A percentile compares a stretch with the other conserved stretches of the same genome.
Evolutionary conservation across 92 coral and sea anemone genomes (phyloP).

Genomic region (Epizoanthus scotinus): DNA sequence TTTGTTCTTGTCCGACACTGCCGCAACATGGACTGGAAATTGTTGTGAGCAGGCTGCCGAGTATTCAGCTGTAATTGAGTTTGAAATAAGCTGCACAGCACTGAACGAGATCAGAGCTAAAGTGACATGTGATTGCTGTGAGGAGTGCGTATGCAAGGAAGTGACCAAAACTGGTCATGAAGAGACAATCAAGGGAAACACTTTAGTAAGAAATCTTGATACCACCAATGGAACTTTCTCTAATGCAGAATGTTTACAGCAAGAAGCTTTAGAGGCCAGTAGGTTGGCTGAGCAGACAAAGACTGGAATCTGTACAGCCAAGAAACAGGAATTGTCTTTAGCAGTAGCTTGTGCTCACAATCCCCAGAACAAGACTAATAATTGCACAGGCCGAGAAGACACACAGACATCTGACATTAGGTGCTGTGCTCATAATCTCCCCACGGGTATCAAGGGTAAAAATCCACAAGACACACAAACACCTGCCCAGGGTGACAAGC

Average conservation of each 20-base stretch:
- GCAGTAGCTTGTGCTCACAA: too few species aligned
- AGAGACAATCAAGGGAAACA: background rate
- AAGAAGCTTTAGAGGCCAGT: too few species aligned
- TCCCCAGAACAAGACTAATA: background rate
- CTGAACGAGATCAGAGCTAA: background rate
- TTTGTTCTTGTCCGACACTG: slow-evolving; percentile 30
- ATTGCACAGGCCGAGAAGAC: background rate
- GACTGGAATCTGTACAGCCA: too few species aligned
- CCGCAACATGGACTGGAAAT: slow-evolving; percentile 45
- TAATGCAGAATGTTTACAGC: background rate
- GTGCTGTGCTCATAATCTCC: too few species aligned
- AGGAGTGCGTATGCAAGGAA: background rate
- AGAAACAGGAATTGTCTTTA: too few species aligned
- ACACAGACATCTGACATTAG: background rate
- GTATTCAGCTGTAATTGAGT: slow-evolving; percentile 34
- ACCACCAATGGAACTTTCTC: background rate
- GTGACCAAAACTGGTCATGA: background rate
- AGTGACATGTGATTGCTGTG: background rate
- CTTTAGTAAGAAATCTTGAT: background rate
- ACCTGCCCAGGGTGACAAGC: background rate
- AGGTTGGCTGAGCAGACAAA: too few species aligned
- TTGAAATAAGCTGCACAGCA: background rate
- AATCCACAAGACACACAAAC: background rate
- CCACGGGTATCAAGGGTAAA: background rate
- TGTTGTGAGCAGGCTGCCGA: slow-evolving; percentile 22